phyloP scores from a whole-genome alignment of 2,797 vertebrate species.

The Brachymystax lenok region DNA sequence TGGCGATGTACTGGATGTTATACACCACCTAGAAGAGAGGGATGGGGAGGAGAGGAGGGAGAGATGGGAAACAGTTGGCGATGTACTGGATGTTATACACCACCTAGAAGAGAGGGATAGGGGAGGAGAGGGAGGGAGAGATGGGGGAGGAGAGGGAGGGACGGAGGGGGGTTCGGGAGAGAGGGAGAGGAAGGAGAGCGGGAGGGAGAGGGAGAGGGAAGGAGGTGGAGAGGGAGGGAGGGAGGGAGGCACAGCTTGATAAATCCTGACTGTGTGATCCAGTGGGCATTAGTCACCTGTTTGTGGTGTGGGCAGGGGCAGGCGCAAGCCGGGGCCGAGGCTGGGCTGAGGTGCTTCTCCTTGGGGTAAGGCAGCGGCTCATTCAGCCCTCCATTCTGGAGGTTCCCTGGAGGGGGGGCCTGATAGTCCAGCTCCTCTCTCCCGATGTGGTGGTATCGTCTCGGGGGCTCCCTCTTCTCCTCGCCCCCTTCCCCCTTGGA shows the following conservation, averaged over 20 bases:
- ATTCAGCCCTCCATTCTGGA: conserved; percentile 65
- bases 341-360: conserved; percentile 49
- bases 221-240: too few relatives aligned
- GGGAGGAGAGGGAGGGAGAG: background rate
- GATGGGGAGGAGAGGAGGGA: too few relatives aligned
- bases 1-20: conserved; percentile 80
- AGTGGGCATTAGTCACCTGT: conserved; percentile 49
- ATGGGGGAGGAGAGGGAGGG: background rate
- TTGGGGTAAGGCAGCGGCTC: conserved; percentile 52
- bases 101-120: conserved; percentile 56
- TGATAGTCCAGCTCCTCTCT: conserved; percentile 70
- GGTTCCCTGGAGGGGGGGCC: conserved; percentile 42
- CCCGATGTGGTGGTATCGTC: conserved; percentile 61
- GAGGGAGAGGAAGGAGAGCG: background rate
- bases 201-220: too few relatives aligned
- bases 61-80: conserved; percentile 47
- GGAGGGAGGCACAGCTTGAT: too few relatives aligned
- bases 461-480: conserved; percentile 47
- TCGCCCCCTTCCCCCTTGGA: conserved; percentile 52
- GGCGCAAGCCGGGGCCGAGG: conserved; percentile 67
- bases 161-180: too few relatives aligned
- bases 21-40: too few relatives aligned
- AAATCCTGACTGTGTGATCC: background rate
- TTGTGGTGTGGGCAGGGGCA: conserved; percentile 72
- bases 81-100: conserved; percentile 93